A percentile compares a stretch with the other conserved stretches of the same genome.
Conservation (phyloP, 2,888 invertebrate genomes). For the Temnothorax rugatulus region DNA sequence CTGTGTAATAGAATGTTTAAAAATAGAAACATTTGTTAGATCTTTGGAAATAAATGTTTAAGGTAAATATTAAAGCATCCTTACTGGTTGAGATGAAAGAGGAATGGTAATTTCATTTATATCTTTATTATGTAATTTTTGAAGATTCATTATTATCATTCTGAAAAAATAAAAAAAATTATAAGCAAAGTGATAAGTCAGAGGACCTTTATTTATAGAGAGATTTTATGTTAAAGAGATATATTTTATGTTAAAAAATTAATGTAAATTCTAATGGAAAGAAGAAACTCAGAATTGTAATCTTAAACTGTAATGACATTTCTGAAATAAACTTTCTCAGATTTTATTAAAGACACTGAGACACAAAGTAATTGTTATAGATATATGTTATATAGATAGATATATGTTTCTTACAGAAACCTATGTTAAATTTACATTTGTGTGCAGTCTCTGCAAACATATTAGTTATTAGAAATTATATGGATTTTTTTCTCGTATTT, state of each 20-base stretch:
- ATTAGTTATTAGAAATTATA: not conserved
- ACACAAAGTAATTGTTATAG: no score
- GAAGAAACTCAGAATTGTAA: no score
- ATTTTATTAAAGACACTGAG: no score
- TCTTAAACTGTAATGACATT: no score
- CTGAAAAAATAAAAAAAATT: not conserved
- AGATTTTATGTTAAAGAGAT: no score
- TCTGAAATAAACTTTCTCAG: no score
- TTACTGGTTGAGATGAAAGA: not conserved
- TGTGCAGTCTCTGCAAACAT: no score
- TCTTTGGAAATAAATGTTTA: not conserved
- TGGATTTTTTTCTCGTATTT: not conserved
- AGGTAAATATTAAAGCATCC: not conserved
- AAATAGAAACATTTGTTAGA: conserved; percentile 2
- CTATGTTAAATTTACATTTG: no score
- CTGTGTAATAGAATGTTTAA: not conserved
- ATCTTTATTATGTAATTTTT: not conserved
- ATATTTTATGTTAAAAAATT: no score
- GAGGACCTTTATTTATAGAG: not conserved
- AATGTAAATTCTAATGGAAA: no score
- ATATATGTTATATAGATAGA: no score
- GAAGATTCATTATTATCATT: not conserved
- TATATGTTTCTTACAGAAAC: no score
- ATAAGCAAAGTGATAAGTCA: not conserved
- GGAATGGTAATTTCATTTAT: not conserved